A percentile compares a stretch with the other conserved stretches of the same genome.
Evolutionary conservation across 1,140 invertebrate species (phyloP).

Genomic region (Lordiphosa mommai): DNA sequence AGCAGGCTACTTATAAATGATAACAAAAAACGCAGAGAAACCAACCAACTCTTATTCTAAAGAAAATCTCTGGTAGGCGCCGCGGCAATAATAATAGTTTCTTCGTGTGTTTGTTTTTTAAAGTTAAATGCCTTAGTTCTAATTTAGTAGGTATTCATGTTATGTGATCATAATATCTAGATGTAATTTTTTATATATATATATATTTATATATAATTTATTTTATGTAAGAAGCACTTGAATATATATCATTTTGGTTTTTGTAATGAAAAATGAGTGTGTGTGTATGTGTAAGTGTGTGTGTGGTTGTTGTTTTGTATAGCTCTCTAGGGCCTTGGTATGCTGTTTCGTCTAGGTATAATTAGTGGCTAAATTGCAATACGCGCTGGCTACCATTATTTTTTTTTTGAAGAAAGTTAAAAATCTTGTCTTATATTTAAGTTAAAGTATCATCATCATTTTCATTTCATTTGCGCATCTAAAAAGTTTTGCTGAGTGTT

Average conservation of each 20-base stretch:
- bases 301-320: slow-evolving; percentile 15
- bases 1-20: slow-evolving; percentile 69
- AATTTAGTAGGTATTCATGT: slow-evolving; percentile 67
- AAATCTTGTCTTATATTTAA: slow-evolving; percentile 44
- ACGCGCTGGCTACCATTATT: slow-evolving; percentile 49
- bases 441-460: slow-evolving; percentile 59
- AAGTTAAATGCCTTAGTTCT: slow-evolving; percentile 55
- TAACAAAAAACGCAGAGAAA: slow-evolving; percentile 14
- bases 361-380: slow-evolving; percentile 55
- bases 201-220: slow-evolving; percentile 52
- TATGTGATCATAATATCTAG: slow-evolving; percentile 39
- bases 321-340: slow-evolving; percentile 34
- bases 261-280: slow-evolving; percentile 66
- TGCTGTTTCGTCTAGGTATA: slow-evolving; percentile 19
- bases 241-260: slow-evolving; percentile 74
- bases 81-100: slow-evolving; percentile 36
- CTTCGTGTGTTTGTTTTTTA: not conserved
- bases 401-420: slow-evolving; percentile 61
- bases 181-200: slow-evolving; percentile 43
- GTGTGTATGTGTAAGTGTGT: not conserved
- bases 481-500: slow-evolving; percentile 50
- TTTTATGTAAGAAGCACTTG: slow-evolving; percentile 80
- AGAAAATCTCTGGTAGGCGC: too few relatives aligned
- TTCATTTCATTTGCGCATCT: slow-evolving; percentile 28
- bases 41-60: not conserved